Base-by-base conservation (phyloP, 2,888 invertebrate genomes). In the Anodontia alba region DNA sequence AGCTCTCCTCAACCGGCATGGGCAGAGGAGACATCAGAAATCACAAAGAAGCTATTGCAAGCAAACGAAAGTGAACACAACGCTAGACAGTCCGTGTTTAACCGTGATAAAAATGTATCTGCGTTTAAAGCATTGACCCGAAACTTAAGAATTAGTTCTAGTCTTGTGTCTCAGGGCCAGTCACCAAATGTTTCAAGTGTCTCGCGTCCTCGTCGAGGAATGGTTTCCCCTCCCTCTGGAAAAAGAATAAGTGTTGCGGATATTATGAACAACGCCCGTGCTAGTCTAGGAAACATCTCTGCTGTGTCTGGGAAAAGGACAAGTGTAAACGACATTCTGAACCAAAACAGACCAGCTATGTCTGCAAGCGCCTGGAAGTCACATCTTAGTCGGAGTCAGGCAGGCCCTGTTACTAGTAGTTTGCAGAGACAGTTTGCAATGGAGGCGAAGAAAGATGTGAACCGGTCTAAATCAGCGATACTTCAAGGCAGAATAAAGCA, bases 31-130 rank as follows among this genome's bases (percentile, higher is more conserved):
- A 80, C 78, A 68, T 87, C 89, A 15, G 89, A 87, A 20, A 81
- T 91, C 2, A 92, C 92, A 8, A 88, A 88, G 76, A 90, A 88
- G 77, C 81, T 91, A 62, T 84, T 91, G 10, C 83, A 81, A 73
- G 88, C 90, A 0, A 87, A 89, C 42, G 33, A 77, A 7, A 78
- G 67, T 33, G 57, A 74, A 10, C 74, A 62, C 17, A 76, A 69
- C 2, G 69, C 77, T 0, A 68, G 70, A n/a, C 57, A 81, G 31
- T 79, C 82, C 20, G 70, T 86, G 29, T 83, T 83, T 73, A 70
- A 79, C 33, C 46, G 83, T 57, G 43, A 71, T 36, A 71, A 66
- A 42, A 57, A 74, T n/a, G 15, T 38, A n/a, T 51, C 76, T 38
- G 43, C 80, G 31, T 70, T 78, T 23, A 81, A 86, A 57, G n/a